Evolutionary conservation across 2,113 vertebrate species (phyloP).

Genomic region (Phylloscopus trochilus): DNA sequence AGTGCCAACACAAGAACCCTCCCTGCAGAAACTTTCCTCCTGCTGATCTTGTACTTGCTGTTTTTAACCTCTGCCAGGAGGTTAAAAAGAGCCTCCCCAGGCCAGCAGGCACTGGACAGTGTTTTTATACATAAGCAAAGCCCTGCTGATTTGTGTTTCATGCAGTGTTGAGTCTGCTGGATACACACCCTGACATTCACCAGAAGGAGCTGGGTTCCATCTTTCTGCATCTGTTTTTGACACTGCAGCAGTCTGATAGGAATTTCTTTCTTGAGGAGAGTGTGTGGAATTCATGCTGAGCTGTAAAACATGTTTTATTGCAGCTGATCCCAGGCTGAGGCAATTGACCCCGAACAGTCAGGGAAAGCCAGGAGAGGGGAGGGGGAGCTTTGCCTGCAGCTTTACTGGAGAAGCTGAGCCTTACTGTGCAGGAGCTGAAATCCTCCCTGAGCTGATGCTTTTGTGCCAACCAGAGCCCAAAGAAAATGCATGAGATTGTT

Average conservation of each 20-base stretch:
- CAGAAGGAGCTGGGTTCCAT: conserved; percentile 34
- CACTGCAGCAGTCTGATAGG: not conserved
- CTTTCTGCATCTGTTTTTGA: not conserved
- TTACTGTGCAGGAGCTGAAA: not conserved
- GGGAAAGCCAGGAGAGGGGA: not conserved
- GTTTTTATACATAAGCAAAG: not conserved
- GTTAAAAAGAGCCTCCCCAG: not conserved
- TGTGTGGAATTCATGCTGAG: not conserved
- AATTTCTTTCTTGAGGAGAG: not conserved
- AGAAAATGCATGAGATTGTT: not conserved
- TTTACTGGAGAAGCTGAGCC: not conserved
- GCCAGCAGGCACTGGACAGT: not conserved
- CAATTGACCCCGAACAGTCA: not conserved
- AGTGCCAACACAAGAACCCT: not conserved
- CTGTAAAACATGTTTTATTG: not conserved
- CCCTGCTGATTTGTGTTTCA: not conserved
- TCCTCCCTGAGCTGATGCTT: not conserved
- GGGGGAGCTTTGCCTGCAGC: not conserved
- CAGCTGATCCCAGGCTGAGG: not conserved
- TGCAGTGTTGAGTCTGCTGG: not conserved
- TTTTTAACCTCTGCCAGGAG: not conserved
- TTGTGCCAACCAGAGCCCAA: not conserved
- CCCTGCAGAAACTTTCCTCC: not conserved
- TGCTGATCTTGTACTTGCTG: not conserved
- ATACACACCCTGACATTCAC: not conserved